Evolutionary conservation across 2,797 vertebrate genomes (phyloP).

Genomic region (Lemur catta): DNA sequence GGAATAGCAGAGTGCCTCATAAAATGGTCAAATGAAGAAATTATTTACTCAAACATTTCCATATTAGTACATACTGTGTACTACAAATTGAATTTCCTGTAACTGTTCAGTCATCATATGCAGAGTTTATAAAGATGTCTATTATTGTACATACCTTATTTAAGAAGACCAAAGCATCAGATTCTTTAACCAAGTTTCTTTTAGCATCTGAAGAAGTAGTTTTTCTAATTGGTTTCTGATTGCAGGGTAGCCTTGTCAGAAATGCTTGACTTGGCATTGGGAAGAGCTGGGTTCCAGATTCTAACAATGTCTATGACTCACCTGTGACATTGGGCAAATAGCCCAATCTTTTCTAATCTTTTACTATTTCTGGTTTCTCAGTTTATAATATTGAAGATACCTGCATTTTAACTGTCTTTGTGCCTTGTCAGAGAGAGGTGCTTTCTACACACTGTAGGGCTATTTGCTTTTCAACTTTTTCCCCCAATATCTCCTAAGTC

Average conservation of each 20-base stretch:
- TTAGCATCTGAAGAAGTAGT: background rate
- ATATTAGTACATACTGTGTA: background rate
- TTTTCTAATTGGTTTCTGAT: background rate
- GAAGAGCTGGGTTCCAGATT: background rate
- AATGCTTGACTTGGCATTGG: background rate
- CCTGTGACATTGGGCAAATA: background rate
- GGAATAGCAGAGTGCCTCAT: background rate
- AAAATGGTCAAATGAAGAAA: constrained; percentile 15
- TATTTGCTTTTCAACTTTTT: background rate
- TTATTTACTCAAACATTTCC: background rate
- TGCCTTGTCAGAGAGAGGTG: background rate
- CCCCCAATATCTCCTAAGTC: background rate
- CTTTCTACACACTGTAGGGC: background rate
- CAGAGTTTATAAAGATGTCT: constrained; percentile 61
- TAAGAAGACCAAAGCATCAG: constrained; percentile 48
- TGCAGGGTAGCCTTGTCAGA: background rate
- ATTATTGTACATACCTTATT: constrained; percentile 63
- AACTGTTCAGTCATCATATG: background rate
- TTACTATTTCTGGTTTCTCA: background rate
- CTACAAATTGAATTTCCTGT: constrained; percentile 42
- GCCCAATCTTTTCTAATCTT: background rate
- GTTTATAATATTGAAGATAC: background rate
- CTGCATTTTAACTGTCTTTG: background rate
- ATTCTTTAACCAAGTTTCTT: background rate
- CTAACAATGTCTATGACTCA: background rate